A percentile compares a stretch with the other conserved stretches of the same genome.
Conservation (phyloP, 2,113 vertebrate genomes). For the Pedetes capensis region DNA sequence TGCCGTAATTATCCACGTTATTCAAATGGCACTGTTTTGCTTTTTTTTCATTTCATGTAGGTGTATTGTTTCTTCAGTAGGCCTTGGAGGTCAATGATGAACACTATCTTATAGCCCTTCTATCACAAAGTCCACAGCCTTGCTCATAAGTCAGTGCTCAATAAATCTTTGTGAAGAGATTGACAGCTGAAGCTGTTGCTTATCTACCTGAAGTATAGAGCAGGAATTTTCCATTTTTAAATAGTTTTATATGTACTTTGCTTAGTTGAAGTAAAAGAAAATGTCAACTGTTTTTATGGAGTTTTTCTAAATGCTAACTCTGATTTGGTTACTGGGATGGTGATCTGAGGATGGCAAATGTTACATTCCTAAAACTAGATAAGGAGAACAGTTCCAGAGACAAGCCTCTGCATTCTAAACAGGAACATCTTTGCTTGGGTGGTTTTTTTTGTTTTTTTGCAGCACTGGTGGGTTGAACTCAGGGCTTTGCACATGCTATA, state of each 20-base stretch:
- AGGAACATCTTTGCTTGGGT: neutral
- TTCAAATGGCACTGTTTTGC: neutral
- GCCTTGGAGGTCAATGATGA: neutral
- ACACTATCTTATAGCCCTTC: neutral
- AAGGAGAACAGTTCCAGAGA: neutral
- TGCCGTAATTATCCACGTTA: neutral
- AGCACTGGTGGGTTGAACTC: no score
- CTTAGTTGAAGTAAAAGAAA: neutral
- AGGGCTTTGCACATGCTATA: no score
- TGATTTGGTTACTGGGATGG: neutral
- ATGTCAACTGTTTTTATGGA: neutral
- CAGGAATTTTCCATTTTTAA: conserved; percentile 22
- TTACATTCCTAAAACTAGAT: conserved; percentile 14
- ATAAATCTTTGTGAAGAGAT: neutral
- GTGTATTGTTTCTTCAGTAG: neutral
- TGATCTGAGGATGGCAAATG: neutral
- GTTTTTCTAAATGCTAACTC: neutral
- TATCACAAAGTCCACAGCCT: neutral
- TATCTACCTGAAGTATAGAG: neutral
- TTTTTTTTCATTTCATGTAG: neutral
- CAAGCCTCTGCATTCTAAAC: neutral
- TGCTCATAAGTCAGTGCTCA: neutral
- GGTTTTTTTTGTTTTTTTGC: no score
- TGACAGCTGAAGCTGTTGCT: neutral
- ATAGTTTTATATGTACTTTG: neutral